Evolutionary conservation across 2,888 invertebrate genomes (phyloP).

Genomic region (Alviniconcha strummeri): DNA sequence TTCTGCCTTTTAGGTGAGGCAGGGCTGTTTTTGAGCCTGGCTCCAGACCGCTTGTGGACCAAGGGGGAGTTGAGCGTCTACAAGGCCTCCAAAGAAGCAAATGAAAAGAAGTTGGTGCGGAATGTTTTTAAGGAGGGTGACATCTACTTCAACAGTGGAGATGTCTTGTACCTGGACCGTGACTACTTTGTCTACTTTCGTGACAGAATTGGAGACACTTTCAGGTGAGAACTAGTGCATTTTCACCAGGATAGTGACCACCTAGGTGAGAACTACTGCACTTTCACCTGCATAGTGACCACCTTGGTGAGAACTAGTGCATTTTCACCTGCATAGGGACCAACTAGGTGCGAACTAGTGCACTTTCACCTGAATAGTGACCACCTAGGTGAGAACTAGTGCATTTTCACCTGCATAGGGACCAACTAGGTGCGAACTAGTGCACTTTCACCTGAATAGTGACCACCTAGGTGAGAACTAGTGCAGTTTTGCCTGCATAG

Average conservation of each 20-base stretch:
- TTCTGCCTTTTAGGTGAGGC: conserved; percentile 52
- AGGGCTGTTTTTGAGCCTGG: conserved; percentile 56
- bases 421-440: too few relatives aligned
- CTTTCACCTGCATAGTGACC: too few relatives aligned
- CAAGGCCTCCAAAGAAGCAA: conserved; percentile 79
- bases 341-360: too few relatives aligned
- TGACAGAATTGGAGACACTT: conserved; percentile 63
- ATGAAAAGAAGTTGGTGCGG: conserved; percentile 87
- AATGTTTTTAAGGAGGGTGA: conserved; percentile 93
- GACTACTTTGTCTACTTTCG: conserved; percentile 60
- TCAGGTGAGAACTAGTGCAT: conserved; percentile 47
- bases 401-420: too few relatives aligned
- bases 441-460: too few relatives aligned
- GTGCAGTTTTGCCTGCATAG: too few relatives aligned
- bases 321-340: too few relatives aligned
- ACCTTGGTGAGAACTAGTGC: too few relatives aligned
- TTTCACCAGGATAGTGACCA: too few relatives aligned
- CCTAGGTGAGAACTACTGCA: neutral
- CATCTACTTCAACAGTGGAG: conserved; percentile 59
- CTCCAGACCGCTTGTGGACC: conserved; percentile 38
- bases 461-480: too few relatives aligned
- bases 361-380: too few relatives aligned
- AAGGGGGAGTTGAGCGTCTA: conserved; percentile 82
- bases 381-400: too few relatives aligned
- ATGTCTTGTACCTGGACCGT: conserved; percentile 51